Evolutionary conservation across 2,888 invertebrate species (phyloP).

Genomic region (Drosophila quinaria): DNA sequence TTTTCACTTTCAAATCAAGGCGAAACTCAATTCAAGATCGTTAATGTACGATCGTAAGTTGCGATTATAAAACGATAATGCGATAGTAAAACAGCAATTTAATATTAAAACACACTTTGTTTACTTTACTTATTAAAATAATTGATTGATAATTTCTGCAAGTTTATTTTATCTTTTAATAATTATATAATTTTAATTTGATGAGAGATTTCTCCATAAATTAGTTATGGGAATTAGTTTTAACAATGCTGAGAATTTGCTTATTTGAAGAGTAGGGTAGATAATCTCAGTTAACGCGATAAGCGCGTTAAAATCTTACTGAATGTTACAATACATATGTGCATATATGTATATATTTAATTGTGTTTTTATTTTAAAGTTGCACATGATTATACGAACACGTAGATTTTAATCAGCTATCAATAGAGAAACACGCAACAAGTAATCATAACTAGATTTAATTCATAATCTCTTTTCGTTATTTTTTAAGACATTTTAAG

Average conservation of each 20-base stretch:
- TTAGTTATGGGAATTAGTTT: neutral
- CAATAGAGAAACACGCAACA: neutral
- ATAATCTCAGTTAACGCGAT: neutral
- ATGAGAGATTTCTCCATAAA: neutral
- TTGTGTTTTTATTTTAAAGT: too few species aligned
- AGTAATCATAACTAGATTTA: neutral
- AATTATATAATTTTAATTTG: neutral
- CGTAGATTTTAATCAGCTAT: neutral
- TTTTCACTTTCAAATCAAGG: neutral
- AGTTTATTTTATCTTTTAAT: neutral
- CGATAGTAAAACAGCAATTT: neutral
- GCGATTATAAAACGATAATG: neutral
- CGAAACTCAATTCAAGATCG: neutral
- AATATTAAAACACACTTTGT: neutral
- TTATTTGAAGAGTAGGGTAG: too few species aligned
- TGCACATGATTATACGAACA: too few species aligned
- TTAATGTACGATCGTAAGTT: neutral
- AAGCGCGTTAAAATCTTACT: too few species aligned
- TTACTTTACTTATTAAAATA: neutral
- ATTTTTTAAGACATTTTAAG: conserved; percentile 4
- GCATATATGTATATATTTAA: too few species aligned
- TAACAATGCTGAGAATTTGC: too few species aligned
- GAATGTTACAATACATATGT: too few species aligned
- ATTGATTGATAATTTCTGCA: neutral
- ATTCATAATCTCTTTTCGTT: neutral